These are phyloP conservation scores for Camponotus vicinus DNA, from an alignment of 1,140 invertebrate genomes.

Conservation along the genomic window DNA sequence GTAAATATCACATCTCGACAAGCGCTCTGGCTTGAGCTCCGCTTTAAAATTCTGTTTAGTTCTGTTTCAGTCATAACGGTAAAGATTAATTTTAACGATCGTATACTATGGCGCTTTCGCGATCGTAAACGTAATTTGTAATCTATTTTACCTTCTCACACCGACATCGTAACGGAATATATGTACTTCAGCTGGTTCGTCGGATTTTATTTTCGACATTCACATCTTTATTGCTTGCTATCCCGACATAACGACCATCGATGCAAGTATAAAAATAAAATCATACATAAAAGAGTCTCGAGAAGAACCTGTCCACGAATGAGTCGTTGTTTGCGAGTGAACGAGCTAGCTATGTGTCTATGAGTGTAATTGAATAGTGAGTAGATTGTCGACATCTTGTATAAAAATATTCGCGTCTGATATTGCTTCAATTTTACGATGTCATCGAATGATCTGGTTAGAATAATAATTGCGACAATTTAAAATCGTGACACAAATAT, in stretches of 20 bases:
- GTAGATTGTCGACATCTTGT: not conserved
- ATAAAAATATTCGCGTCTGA: slow-evolving; percentile 6
- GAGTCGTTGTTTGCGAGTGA: slow-evolving; percentile 17
- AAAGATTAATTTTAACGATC: slow-evolving; percentile 37
- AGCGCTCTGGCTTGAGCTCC: not conserved
- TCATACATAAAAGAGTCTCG: slow-evolving; percentile 39
- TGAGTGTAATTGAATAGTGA: slow-evolving; percentile 1
- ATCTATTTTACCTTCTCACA: slow-evolving; percentile 24
- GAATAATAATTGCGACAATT: slow-evolving; percentile 18
- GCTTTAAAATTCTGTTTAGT: not conserved
- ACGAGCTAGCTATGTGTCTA: not conserved
- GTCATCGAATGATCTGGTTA: not conserved
- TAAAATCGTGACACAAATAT: slow-evolving; percentile 7
- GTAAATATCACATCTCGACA: not conserved
- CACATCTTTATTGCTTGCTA: slow-evolving; percentile 56
- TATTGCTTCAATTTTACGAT: slow-evolving; percentile 25
- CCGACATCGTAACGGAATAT: not conserved
- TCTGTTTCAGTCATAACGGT: not conserved
- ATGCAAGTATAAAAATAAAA: slow-evolving; percentile 59
- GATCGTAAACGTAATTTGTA: slow-evolving; percentile 34
- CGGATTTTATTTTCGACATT: slow-evolving; percentile 43
- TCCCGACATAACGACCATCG: slow-evolving; percentile 47
- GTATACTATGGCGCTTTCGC: not conserved
- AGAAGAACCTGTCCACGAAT: slow-evolving; percentile 2
- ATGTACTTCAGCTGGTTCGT: slow-evolving; percentile 1